Base-by-base conservation (phyloP, 1,140 invertebrate genomes). In the Manduca sexta region DNA sequence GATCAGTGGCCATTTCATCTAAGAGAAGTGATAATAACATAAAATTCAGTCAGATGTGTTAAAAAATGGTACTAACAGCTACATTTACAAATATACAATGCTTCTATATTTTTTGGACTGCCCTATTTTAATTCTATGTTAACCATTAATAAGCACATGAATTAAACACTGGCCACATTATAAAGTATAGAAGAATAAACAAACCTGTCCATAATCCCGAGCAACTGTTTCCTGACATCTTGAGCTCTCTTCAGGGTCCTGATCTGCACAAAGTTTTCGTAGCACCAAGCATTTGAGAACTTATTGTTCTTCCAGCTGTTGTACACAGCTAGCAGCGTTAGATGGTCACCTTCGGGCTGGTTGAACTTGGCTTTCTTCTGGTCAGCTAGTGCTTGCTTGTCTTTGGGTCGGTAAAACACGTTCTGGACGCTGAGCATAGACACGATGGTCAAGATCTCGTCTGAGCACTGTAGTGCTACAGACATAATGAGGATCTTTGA, bases 241-340 rank as follows among this genome's bases (percentile, higher is more conserved):
- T 99, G 98, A 0, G 98, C 97, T 45, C 98, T 88, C 85, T 99
- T 99, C 26, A 99, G 82, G 0, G 97, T 99, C 14, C 98, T 86
- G 21, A 98, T 97, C 87, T 99, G 98, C 5, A 99, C 96, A 86
- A 99, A 99, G 87, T 99, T 99, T 79, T 99, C 98, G 75, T 98
- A 99, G 82, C 98, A 99, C 98, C 98, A 99, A 0, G 97, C 96
- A 79, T 97, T 98, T 1, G 96, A 98, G 84, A 99, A 99, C 76
- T 99, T 98, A 80, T 99, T 99, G 71, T 99, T 99, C 72, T 97
- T 97, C 98, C 98, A 99, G 15, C 97, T 98, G 75, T 99, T 99
- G 77, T 99, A 99, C 2, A 99, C 98, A 0, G 98, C 96, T n/a
- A 99, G 81, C 8, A 99, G 82, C 0, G 98, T 99, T 5, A 99